Base-by-base conservation (phyloP, 1,140 invertebrate species). In the Aphaenogaster rudis region DNA sequence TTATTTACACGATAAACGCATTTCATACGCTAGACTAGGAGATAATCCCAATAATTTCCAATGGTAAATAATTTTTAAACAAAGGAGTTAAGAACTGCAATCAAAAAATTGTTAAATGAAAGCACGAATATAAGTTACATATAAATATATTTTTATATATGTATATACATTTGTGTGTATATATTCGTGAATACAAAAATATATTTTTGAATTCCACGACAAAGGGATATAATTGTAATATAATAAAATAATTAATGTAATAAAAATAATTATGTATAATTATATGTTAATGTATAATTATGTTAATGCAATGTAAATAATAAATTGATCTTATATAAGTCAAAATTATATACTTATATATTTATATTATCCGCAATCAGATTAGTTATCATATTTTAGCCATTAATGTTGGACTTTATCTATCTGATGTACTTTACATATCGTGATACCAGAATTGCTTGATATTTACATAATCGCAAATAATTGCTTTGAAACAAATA, bases 331-430 rank as follows among this genome's bases (percentile, higher is more conserved):
- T 61, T 11, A 1, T n/a, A n/a, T 76, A 59, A 39, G 3, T 39
- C 36, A 39, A 66, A 39, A 39, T 66, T 17, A 36, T 17, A 8
- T 64, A 39, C 3, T 13, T 39, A 7, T 28, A 64, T 13, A 64
- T 78, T 64, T 78, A 78, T 9, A 63, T 45, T 63, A 78, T 78
- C 4, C 36, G 9, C 48, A 17, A 54, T 39, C 21, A 21, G 50
- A 76, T 39, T 59, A 39, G 39, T 39, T 69, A 11, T 52, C 7
- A 3, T 72, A 52, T 74, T 36, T 74, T n/a, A 36, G 2, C 17
- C 7, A 8, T 17, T 33, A 36, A 50, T n/a, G 8, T 54, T 52
- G 9, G 36, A 28, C 15, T 4, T n/a, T 36, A 74, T 21, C 33
- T n/a, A 17, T 0, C 5, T 8, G 33, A 8, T 52, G 2, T 15